phyloP scores from a whole-genome alignment of 2,113 vertebrate species.

The Psilopogon haemacephalus region DNA sequence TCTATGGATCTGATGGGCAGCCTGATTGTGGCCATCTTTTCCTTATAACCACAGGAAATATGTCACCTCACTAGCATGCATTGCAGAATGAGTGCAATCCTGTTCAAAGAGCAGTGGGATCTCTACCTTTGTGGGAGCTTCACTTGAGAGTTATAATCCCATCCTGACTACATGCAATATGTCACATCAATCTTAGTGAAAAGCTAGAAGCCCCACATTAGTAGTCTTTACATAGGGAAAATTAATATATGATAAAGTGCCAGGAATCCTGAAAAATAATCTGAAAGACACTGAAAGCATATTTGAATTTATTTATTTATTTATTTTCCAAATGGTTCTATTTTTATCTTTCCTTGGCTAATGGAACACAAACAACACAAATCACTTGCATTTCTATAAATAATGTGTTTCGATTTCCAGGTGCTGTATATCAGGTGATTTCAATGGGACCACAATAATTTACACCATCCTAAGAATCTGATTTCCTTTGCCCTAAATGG shows the following conservation, averaged over 20 bases:
- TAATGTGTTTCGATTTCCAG: not conserved
- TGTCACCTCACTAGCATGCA: not conserved
- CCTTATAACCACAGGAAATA: not conserved
- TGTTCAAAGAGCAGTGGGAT: not conserved
- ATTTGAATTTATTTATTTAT: not conserved
- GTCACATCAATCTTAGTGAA: not conserved
- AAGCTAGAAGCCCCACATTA: not conserved
- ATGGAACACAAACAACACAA: not conserved
- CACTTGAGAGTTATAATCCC: not conserved
- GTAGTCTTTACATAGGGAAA: not conserved
- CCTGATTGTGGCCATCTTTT: not conserved
- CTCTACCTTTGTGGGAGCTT: not conserved
- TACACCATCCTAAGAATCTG: not conserved
- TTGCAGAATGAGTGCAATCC: not conserved
- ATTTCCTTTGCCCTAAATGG: not conserved
- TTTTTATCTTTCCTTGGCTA: not conserved
- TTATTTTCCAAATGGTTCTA: not conserved
- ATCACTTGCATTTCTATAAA: not conserved
- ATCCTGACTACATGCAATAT: not conserved
- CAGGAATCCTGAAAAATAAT: not conserved
- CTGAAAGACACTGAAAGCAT: not conserved
- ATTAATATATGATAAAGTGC: not conserved
- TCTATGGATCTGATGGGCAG: not conserved
- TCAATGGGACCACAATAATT: not conserved
- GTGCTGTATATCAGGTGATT: not conserved